Conservation (phyloP, 2,797 vertebrate species). For the Coregonus sp. region DNA sequence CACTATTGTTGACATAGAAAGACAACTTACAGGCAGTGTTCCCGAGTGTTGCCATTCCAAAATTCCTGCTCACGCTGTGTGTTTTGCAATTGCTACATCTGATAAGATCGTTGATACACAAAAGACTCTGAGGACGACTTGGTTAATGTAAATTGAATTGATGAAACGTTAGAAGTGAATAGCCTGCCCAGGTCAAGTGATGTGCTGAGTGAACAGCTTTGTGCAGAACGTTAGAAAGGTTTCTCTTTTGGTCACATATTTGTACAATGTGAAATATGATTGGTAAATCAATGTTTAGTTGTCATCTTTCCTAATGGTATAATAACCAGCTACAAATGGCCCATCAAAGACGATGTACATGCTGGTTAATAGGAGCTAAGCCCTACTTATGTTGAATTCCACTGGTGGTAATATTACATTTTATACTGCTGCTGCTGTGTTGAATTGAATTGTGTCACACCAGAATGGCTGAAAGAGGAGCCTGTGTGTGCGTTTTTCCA, state of each 20-base stretch:
- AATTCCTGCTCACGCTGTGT: slow-evolving; percentile 10
- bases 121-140: not conserved
- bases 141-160: slow-evolving; percentile 1
- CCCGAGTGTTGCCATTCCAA: slow-evolving; percentile 20
- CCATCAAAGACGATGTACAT: not conserved
- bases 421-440: slow-evolving; percentile 6
- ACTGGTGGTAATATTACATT: not conserved
- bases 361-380: not conserved
- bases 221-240: not conserved
- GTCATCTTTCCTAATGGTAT: slow-evolving; percentile 15
- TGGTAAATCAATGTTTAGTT: not conserved
- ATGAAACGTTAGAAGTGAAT: not conserved
- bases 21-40: slow-evolving; percentile 9
- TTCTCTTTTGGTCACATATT: not conserved
- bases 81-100: slow-evolving; percentile 13
- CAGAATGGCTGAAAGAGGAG: not conserved
- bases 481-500: not conserved
- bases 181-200: not conserved
- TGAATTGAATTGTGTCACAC: not conserved
- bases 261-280: slow-evolving; percentile 11
- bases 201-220: not conserved
- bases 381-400: not conserved
- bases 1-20: slow-evolving; percentile 39
- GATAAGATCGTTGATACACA: not conserved
- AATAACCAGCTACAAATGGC: slow-evolving; percentile 22